A percentile compares a stretch with the other conserved stretches of the same genome.
Evolutionary conservation across 2,797 vertebrate species (phyloP).

Genomic region (Numenius phaeopus): DNA sequence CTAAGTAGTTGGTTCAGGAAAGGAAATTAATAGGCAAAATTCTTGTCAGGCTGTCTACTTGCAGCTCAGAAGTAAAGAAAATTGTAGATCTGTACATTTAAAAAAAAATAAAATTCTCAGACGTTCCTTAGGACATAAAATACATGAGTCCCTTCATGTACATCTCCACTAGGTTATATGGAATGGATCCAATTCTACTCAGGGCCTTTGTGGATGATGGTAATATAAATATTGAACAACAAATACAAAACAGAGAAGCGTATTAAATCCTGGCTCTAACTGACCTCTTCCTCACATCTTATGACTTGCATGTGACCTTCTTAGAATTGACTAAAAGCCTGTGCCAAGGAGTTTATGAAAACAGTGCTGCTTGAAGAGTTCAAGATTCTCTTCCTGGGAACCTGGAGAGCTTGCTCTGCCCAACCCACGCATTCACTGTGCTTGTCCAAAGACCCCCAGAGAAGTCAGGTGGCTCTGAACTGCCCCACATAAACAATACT

Average conservation of each 20-base stretch:
- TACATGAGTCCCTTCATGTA: fast-evolving
- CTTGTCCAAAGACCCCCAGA: background rate
- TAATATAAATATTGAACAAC: constrained; percentile 35
- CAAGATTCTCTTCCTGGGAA: constrained; percentile 27
- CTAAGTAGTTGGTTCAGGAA: background rate
- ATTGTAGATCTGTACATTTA: background rate
- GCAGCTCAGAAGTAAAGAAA: background rate
- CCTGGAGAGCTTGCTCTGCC: background rate
- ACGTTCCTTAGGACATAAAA: background rate
- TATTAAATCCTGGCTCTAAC: constrained; percentile 20
- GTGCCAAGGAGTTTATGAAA: constrained; percentile 55
- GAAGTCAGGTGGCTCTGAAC: background rate
- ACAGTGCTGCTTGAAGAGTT: constrained; percentile 22
- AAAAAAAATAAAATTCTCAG: background rate
- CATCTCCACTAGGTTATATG: background rate
- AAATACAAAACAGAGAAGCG: constrained; percentile 22
- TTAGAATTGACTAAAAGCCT: constrained; percentile 21
- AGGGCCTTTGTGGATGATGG: background rate
- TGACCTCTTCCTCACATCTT: constrained; percentile 48
- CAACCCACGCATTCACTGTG: fast-evolving
- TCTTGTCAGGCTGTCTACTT: background rate
- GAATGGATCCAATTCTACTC: background rate
- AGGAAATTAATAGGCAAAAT: background rate
- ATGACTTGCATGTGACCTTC: constrained; percentile 58
- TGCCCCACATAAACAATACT: background rate